A percentile compares a stretch with the other conserved stretches of the same genome.
Conservation (phyloP, 1,140 invertebrate species). For the Pygmarrhopalites habei region DNA sequence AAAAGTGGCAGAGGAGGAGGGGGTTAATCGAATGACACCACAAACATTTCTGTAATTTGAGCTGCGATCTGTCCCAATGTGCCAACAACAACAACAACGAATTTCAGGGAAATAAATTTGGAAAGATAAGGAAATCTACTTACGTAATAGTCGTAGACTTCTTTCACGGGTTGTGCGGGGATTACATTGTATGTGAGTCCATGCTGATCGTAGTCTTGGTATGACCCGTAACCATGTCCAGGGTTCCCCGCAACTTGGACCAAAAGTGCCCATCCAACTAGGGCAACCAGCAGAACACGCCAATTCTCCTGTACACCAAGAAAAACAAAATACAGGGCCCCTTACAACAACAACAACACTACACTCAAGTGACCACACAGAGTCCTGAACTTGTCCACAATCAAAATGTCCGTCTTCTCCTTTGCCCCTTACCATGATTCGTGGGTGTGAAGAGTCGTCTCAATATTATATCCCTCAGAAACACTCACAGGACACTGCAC, state of each 20-base stretch:
- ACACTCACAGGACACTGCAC: too few relatives aligned
- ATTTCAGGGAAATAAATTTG: background rate
- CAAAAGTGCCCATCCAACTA: background rate
- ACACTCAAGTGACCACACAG: too few relatives aligned
- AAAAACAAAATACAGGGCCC: background rate
- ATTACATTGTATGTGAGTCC: slow-evolving; percentile 2
- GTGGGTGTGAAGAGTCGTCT: too few relatives aligned
- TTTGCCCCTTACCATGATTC: too few relatives aligned
- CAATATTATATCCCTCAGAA: too few relatives aligned
- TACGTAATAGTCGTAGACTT: slow-evolving; percentile 7
- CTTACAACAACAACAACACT: too few relatives aligned
- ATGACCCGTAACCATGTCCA: slow-evolving; percentile 2
- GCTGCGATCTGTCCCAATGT: background rate
- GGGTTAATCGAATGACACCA: too few relatives aligned
- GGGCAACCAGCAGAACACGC: too few relatives aligned
- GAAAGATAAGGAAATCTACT: background rate
- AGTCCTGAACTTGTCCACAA: too few relatives aligned
- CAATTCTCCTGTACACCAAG: background rate
- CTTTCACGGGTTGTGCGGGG: background rate
- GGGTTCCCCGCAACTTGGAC: background rate
- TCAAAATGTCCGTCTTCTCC: too few relatives aligned
- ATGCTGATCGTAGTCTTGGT: slow-evolving; percentile 9
- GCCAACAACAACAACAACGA: background rate
- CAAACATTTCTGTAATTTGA: background rate
- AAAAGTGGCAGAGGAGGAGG: too few relatives aligned